phyloP scores from a whole-genome alignment of 2,113 vertebrate genomes.

The Thomomys bottae region DNA sequence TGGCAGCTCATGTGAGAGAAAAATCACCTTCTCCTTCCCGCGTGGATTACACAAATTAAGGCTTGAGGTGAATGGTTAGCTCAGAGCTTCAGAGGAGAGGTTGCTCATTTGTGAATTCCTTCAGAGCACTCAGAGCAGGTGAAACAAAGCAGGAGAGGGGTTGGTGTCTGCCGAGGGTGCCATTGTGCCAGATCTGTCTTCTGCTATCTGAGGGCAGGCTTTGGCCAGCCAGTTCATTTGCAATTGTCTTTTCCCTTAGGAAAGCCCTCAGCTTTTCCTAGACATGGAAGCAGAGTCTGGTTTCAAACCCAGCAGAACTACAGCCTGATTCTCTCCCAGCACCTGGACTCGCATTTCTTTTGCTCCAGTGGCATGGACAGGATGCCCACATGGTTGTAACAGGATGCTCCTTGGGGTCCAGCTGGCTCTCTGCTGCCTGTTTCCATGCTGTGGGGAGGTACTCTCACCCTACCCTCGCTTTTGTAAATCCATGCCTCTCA shows the following conservation, averaged over 20 bases:
- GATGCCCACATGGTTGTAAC: not conserved
- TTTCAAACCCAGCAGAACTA: not conserved
- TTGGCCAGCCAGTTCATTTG: not conserved
- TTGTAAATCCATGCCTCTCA: no score
- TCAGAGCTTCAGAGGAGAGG: not conserved
- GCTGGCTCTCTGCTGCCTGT: no score
- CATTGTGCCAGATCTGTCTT: no score
- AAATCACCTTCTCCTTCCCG: accelerated
- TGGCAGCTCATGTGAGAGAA: not conserved
- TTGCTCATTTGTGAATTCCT: no score
- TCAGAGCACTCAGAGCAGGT: not conserved
- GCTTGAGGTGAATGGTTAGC: not conserved
- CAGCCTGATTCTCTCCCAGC: not conserved
- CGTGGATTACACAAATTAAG: not conserved
- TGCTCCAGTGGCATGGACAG: not conserved
- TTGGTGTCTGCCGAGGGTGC: no score
- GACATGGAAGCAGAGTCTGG: not conserved
- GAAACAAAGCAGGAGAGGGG: not conserved
- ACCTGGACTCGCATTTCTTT: not conserved
- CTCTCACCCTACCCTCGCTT: no score
- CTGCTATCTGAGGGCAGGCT: not conserved
- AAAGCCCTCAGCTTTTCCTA: not conserved
- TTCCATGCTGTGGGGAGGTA: no score
- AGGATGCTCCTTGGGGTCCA: no score
- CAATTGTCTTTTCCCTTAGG: not conserved